Percentiles rank a stretch among this genome's conserved stretches.
phyloP scores from a whole-genome alignment of 2,888 invertebrate species.

The Sympetrum striolatum region DNA sequence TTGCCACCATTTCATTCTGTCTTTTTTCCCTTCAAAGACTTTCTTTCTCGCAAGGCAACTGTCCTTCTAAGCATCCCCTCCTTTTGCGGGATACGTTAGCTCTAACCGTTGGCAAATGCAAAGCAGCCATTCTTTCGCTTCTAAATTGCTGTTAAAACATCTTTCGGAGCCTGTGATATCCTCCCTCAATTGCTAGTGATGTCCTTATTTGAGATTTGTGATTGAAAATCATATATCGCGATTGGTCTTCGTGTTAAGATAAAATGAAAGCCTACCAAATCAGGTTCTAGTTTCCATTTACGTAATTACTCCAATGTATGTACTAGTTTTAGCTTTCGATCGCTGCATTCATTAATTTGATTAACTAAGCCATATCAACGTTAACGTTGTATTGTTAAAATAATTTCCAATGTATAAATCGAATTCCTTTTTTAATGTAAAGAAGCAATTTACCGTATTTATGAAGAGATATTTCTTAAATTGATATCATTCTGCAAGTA shows the following conservation, averaged over 20 bases:
- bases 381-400: too few species aligned
- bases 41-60: background rate
- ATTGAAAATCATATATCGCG: background rate
- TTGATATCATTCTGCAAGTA: too few species aligned
- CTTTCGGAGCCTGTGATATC: background rate
- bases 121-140: background rate
- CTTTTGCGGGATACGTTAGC: background rate
- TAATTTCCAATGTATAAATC: too few species aligned
- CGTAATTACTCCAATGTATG: too few species aligned
- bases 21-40: background rate
- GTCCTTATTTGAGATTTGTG: background rate
- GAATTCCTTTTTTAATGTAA: too few species aligned
- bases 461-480: too few species aligned
- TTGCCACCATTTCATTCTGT: too few species aligned
- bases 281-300: too few species aligned
- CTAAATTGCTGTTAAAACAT: background rate
- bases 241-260: background rate
- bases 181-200: background rate
- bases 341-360: too few species aligned
- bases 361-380: too few species aligned
- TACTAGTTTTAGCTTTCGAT: too few species aligned
- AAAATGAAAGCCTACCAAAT: background rate
- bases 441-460: too few species aligned
- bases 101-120: background rate
- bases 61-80: background rate